Conservation (phyloP, 2,797 vertebrate genomes). For the Acipenser transmontanus region DNA sequence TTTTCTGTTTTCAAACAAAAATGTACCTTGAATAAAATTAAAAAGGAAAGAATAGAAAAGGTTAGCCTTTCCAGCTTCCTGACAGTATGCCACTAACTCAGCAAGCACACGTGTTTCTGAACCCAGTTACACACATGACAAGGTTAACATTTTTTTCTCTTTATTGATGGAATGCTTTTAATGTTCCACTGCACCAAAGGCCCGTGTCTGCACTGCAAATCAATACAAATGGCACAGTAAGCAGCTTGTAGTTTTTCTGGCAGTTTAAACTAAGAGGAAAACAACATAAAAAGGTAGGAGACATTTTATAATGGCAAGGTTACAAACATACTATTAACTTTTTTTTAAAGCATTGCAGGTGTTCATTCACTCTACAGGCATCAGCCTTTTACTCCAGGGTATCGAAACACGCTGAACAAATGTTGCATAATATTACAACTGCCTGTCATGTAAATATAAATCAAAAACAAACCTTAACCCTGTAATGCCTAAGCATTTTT, state of each 20-base stretch:
- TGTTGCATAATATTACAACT: no score
- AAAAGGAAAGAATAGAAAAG: conserved; percentile 9
- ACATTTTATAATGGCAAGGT: conserved; percentile 1
- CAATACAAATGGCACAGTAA: conserved; percentile 7
- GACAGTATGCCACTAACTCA: conserved; percentile 55
- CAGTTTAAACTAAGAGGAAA: background rate
- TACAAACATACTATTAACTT: background rate
- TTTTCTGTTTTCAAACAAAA: conserved; percentile 5
- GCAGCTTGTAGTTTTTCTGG: background rate
- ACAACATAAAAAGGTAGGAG: background rate
- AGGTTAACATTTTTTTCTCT: conserved; percentile 37
- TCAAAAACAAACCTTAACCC: no score
- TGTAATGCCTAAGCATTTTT: no score
- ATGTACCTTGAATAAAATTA: background rate
- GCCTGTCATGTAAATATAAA: no score
- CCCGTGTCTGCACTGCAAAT: conserved; percentile 5
- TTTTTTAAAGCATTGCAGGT: no score
- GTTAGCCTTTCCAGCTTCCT: conserved; percentile 14
- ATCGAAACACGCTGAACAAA: no score
- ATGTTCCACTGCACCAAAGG: conserved; percentile 10
- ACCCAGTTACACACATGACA: conserved; percentile 54
- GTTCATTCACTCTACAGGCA: no score
- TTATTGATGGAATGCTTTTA: conserved; percentile 18
- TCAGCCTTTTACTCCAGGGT: no score
- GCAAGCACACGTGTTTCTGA: conserved; percentile 37